Evolutionary conservation across 2,797 vertebrate genomes (phyloP).

Genomic region (Poecilia picta): DNA sequence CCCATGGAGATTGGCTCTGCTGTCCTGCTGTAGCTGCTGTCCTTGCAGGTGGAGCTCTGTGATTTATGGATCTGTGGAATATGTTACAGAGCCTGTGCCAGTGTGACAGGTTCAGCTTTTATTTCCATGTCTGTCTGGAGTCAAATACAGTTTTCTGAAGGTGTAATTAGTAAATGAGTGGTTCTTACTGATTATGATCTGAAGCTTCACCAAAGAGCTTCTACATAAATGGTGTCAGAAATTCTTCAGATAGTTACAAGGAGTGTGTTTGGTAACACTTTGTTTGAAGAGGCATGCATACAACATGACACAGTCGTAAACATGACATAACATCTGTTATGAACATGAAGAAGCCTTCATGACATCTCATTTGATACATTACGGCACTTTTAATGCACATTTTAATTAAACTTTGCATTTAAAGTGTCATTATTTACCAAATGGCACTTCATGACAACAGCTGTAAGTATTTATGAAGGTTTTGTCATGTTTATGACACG

Average conservation of each 20-base stretch:
- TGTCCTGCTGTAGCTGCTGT: constrained; percentile 7
- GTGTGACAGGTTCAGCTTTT: not conserved
- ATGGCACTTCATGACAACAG: too few relatives aligned
- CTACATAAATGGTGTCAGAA: not conserved
- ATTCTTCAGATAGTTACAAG: not conserved
- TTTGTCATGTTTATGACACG: too few relatives aligned
- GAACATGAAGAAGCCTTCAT: too few relatives aligned
- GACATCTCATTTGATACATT: too few relatives aligned
- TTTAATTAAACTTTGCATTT: too few relatives aligned
- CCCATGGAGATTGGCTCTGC: constrained; percentile 24
- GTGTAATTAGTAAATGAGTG: not conserved
- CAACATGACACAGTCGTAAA: too few relatives aligned
- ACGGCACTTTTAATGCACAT: too few relatives aligned
- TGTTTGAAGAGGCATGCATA: too few relatives aligned
- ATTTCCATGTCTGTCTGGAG: not conserved
- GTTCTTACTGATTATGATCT: not conserved
- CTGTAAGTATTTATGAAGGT: too few relatives aligned
- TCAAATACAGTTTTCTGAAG: constrained; percentile 10
- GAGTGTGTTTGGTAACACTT: too few relatives aligned
- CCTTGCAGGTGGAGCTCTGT: constrained; percentile 6
- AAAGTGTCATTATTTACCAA: too few relatives aligned
- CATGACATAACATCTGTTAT: too few relatives aligned
- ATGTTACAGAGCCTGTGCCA: not conserved
- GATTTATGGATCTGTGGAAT: constrained; percentile 12
- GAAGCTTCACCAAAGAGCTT: not conserved